Conservation (phyloP, 2,113 vertebrate genomes). For the Tetrao urogallus region DNA sequence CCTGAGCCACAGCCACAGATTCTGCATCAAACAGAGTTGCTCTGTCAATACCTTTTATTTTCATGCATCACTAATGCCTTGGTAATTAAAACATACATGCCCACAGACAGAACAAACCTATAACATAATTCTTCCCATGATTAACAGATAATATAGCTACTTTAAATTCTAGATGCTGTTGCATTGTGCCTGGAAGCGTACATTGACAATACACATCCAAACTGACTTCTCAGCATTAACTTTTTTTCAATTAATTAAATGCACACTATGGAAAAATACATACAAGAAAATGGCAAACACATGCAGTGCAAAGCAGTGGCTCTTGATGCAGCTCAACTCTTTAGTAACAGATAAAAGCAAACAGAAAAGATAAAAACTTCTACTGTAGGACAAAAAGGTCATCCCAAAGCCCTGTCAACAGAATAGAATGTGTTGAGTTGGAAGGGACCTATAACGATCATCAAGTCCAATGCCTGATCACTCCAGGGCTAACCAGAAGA, state of each 20-base stretch:
- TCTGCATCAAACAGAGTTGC: slow-evolving; percentile 72
- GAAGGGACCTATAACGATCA: not conserved
- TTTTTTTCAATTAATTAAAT: not conserved
- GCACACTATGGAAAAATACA: not conserved
- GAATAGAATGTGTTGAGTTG: not conserved
- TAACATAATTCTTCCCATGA: not conserved
- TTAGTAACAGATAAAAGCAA: not conserved
- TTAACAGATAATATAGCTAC: not conserved
- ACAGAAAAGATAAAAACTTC: not conserved
- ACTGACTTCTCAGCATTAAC: not conserved
- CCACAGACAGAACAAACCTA: not conserved
- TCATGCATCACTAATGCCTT: not conserved
- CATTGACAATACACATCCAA: not conserved
- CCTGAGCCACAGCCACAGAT: slow-evolving; percentile 99
- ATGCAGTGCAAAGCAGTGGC: not conserved
- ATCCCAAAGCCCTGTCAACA: not conserved
- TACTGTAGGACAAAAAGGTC: not conserved
- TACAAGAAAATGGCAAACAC: not conserved
- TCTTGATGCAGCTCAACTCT: not conserved
- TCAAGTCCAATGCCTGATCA: not conserved
- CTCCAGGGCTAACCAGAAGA: not conserved
- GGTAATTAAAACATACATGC: not conserved
- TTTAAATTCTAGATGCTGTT: not conserved
- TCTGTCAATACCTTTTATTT: not conserved
- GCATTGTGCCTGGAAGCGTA: not conserved